Percentiles rank a stretch among this genome's conserved stretches.
phyloP scores from a whole-genome alignment of 2,113 vertebrate species.

The Pipra filicauda region DNA sequence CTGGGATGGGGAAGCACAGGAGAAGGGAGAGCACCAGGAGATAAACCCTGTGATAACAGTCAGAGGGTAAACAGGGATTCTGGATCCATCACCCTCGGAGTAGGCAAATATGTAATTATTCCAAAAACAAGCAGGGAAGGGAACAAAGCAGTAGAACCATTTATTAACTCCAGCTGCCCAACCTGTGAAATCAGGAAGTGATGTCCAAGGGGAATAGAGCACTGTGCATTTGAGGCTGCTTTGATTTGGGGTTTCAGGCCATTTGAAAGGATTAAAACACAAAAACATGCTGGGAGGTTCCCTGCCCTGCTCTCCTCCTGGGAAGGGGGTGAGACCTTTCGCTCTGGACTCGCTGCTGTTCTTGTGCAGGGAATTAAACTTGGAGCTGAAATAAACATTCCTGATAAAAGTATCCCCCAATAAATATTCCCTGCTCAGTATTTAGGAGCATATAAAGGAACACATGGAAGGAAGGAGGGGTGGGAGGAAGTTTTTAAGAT shows the following conservation, averaged over 20 bases:
- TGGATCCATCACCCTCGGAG: not conserved
- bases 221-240: not conserved
- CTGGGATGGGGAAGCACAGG: rapidly evolving
- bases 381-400: not conserved
- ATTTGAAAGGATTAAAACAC: not conserved
- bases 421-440: not conserved
- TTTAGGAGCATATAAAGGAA: not conserved
- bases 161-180: conserved; percentile 30
- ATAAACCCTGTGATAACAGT: not conserved
- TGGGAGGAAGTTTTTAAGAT: no score
- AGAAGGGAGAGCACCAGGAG: not conserved
- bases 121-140: not conserved
- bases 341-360: not conserved
- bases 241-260: not conserved
- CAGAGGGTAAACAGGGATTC: not conserved
- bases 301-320: not conserved
- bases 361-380: not conserved
- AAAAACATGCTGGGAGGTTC: not conserved
- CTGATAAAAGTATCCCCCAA: not conserved
- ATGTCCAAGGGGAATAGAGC: not conserved
- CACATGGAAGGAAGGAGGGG: not conserved
- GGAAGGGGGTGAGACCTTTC: not conserved
- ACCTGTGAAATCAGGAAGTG: not conserved
- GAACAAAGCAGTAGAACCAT: not conserved
- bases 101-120: not conserved